phyloP scores from a whole-genome alignment of 2,888 invertebrate species.

The Hecatera dysodea region DNA sequence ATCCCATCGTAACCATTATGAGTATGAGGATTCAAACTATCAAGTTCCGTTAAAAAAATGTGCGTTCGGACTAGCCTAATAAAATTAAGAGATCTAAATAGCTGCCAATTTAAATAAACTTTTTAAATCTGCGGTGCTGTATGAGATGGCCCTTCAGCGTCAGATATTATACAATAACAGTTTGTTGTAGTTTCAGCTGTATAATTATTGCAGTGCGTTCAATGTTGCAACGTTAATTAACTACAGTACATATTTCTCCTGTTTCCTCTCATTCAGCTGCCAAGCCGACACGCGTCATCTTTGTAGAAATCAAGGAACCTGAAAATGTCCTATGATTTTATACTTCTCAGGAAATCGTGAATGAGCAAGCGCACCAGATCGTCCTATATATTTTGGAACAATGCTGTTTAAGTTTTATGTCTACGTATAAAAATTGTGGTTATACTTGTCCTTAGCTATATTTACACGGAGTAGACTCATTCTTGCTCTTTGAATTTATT shows the following conservation, averaged over 20 bases:
- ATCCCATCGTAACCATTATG: not conserved
- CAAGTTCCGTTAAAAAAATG: not conserved
- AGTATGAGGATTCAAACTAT: constrained; percentile 3
- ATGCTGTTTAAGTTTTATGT: not conserved
- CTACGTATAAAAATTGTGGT: not conserved
- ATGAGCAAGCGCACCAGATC: too few relatives aligned
- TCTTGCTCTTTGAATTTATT: too few relatives aligned
- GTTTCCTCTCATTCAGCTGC: not conserved
- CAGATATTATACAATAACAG: not conserved
- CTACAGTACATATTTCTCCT: not conserved
- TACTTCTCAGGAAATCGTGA: too few relatives aligned
- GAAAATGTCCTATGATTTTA: not conserved
- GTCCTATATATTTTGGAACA: too few relatives aligned
- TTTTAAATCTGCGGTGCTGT: not conserved
- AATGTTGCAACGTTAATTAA: not conserved
- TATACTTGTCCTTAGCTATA: too few relatives aligned
- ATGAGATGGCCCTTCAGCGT: not conserved
- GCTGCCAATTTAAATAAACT: not conserved
- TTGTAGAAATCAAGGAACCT: not conserved
- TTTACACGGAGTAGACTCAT: too few relatives aligned
- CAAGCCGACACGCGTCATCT: too few relatives aligned
- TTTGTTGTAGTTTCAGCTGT: not conserved
- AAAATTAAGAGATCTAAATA: not conserved
- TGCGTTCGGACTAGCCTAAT: not conserved
- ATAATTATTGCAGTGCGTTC: not conserved